Conservation (phyloP, 2,113 vertebrate genomes). For the Dasyprocta punctata region DNA sequence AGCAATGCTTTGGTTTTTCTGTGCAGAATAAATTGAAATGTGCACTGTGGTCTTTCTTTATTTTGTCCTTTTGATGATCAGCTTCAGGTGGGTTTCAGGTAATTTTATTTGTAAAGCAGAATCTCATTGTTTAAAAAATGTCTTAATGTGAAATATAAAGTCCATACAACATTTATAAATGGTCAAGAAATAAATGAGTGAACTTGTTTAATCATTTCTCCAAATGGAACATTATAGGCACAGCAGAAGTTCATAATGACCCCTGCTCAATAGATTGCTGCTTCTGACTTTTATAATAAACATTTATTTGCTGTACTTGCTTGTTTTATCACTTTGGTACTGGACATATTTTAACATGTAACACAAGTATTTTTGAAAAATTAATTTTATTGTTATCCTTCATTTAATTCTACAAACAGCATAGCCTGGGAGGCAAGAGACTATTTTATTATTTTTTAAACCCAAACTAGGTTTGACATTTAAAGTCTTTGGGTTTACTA, state of each 20-base stretch:
- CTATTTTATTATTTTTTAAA: not conserved
- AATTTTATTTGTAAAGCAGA: not conserved
- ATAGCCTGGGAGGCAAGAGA: not conserved
- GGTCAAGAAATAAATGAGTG: not conserved
- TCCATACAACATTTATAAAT: not conserved
- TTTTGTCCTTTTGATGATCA: not conserved
- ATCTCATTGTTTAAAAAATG: not conserved
- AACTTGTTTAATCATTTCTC: not conserved
- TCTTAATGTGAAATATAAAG: not conserved
- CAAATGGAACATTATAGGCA: not conserved
- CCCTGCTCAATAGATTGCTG: too few species aligned
- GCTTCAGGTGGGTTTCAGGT: slow-evolving; percentile 17
- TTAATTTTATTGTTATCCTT: not conserved
- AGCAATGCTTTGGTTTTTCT: not conserved
- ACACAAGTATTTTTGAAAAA: not conserved
- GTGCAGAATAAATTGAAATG: not conserved
- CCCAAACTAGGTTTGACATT: not conserved
- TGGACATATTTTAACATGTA: not conserved
- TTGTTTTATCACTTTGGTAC: not conserved
- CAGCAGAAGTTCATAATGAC: fast-evolving
- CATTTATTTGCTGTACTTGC: not conserved
- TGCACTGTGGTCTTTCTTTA: not conserved
- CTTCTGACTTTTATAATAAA: not conserved
- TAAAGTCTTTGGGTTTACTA: not conserved
- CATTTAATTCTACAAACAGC: not conserved